phyloP scores from a whole-genome alignment of 2,888 invertebrate species.

The Platerodrilus igneus region DNA sequence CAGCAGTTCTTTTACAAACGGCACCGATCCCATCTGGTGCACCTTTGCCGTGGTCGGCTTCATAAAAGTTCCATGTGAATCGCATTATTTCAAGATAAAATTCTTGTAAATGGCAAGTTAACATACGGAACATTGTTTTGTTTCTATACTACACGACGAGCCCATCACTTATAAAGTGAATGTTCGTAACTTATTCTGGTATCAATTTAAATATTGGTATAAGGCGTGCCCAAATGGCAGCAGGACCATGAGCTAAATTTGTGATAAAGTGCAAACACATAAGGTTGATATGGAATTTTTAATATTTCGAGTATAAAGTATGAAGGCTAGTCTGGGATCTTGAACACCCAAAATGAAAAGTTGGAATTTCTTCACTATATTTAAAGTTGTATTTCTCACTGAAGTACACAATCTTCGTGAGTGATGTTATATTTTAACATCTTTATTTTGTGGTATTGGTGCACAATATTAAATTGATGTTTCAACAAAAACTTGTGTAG shows the following conservation, averaged over 20 bases:
- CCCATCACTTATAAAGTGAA: constrained; percentile 41
- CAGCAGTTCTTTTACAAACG: constrained; percentile 33
- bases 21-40: constrained; percentile 38
- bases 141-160: constrained; percentile 41
- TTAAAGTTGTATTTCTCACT: constrained; percentile 5
- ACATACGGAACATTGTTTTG: constrained; percentile 40
- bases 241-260: too few species aligned
- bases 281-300: background rate
- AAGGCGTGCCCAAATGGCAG: too few species aligned
- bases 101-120: constrained; percentile 26
- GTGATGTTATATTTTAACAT: background rate
- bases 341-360: constrained; percentile 5
- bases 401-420: background rate
- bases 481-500: background rate
- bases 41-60: constrained; percentile 39
- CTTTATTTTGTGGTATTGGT: background rate
- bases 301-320: constrained; percentile 5
- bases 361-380: constrained; percentile 2
- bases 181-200: too few species aligned
- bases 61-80: constrained; percentile 35
- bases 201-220: too few species aligned
- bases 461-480: background rate
- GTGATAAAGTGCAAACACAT: background rate
- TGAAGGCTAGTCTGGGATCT: background rate
- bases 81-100: constrained; percentile 19